Evolutionary conservation across 2,888 invertebrate species (phyloP), one percentile per base, ranked within the genome.

Genomic region (Azorinus chamasolen): DNA sequence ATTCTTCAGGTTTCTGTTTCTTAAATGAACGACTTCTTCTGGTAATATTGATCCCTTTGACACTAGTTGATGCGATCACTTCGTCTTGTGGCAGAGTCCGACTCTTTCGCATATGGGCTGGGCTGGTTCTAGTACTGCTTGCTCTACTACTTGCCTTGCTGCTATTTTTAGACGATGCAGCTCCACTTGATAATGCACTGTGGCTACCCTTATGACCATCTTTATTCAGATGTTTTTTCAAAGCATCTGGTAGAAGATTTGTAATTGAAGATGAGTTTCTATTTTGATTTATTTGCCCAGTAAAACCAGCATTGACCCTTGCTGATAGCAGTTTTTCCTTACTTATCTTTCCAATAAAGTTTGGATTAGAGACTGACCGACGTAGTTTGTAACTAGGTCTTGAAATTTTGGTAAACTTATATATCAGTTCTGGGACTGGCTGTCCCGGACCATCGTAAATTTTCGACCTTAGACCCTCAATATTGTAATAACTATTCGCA

Each of bases 291-390:
- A 59, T 59, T 20, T 79, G 45, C 72, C 51, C 46, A 18, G 61
- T 32, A 16, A 79, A 79, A 20, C 77, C 79, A 18, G 75, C 63
- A 61, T 69, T 81, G 1, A 80, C 61, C 24, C 85, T 74, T 14
- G 81, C 84, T 54, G 83, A 80, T 65, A 75, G 75, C 14, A 88
- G 54, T 54, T 87, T 83, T 57, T 89, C 89, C 48, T 86, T 87
- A 68, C 85, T 88, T 25, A 85, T 75, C 18, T 86, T 73, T 16
- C 87, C 86, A n/a, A 90, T 82, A 55, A 89, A 90, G 72, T 88
- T 89, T 25, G 90, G 90, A 76, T 90, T 90, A 25, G 90, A 90
- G 20, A 89, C 73, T 25, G 90, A 89, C 62, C 89, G 83, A 27
- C 86, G 72, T 25, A 90, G 75, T 10, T 70, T 69, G 24, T 65